These are phyloP conservation scores for Typhlomys cinereus DNA, from an alignment of 2,113 vertebrate genomes.

Conservation along the genomic window DNA sequence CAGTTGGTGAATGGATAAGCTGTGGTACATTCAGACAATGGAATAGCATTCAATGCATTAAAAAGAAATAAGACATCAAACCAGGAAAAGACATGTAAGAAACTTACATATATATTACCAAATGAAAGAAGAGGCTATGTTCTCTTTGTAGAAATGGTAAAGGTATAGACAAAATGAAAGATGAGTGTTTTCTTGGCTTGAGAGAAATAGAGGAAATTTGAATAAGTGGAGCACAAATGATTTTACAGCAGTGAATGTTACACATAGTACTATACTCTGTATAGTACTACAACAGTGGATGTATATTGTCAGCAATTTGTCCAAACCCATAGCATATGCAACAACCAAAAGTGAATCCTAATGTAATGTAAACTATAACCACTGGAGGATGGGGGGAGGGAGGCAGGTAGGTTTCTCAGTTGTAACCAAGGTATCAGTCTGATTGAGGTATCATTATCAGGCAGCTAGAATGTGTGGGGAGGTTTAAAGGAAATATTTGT, in stretches of 20 bases:
- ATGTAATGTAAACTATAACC: not conserved
- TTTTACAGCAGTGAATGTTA: not conserved
- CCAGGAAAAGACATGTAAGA: not conserved
- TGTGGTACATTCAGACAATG: not conserved
- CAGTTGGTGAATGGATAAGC: not conserved
- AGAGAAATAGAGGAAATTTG: fast-evolving
- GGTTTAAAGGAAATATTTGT: not conserved
- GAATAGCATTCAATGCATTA: not conserved
- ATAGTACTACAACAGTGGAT: no score
- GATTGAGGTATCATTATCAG: not conserved
- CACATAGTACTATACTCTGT: not conserved
- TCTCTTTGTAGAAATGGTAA: not conserved
- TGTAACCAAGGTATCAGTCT: not conserved
- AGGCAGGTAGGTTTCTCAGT: not conserved
- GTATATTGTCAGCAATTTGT: not conserved
- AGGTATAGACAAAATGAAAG: not conserved
- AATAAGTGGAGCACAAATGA: not conserved
- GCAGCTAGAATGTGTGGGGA: not conserved
- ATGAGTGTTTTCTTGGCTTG: not conserved
- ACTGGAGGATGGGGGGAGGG: not conserved
- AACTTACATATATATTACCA: not conserved
- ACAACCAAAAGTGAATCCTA: not conserved
- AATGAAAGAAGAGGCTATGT: not conserved
- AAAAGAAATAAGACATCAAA: not conserved
- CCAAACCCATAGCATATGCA: not conserved